Conservation (phyloP, 2,888 invertebrate genomes). For the Heliconius ismenius region DNA sequence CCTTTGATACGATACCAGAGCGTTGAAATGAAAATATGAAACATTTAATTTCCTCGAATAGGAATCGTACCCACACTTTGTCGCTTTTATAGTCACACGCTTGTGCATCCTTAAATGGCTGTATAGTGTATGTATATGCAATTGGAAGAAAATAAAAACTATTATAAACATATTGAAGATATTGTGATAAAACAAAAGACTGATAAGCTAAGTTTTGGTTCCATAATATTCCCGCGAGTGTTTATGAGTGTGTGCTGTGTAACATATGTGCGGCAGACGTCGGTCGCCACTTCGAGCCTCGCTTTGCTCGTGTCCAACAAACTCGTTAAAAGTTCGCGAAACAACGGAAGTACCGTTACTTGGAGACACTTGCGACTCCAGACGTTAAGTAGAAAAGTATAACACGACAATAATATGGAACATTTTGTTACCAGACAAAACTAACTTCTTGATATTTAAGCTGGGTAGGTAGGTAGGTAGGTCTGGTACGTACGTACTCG, state of each 20-base stretch:
- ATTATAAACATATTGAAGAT: background rate
- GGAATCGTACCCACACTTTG: no score
- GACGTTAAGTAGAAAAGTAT: constrained; percentile 78
- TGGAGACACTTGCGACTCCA: constrained; percentile 74
- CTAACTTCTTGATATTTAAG: constrained; percentile 64
- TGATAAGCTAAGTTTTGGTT: constrained; percentile 37
- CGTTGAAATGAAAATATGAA: no score
- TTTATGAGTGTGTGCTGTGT: constrained; percentile 48
- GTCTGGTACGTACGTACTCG: constrained; percentile 30
- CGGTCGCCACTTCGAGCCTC: constrained; percentile 56
- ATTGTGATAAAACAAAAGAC: constrained; percentile 19
- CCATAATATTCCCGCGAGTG: constrained; percentile 48
- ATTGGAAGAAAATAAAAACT: background rate
- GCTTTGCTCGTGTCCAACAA: constrained; percentile 73
- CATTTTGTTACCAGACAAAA: constrained; percentile 67
- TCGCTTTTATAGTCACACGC: no score
- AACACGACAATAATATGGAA: constrained; percentile 74
- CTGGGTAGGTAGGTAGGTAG: constrained; percentile 45
- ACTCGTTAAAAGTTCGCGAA: constrained; percentile 80
- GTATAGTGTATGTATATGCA: background rate
- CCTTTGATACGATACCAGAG: no score
- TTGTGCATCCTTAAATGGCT: no score
- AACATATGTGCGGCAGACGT: constrained; percentile 61
- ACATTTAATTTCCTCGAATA: no score
- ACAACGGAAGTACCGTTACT: constrained; percentile 73